Percentiles rank a stretch among this genome's conserved stretches.
Conservation (phyloP, 2,113 vertebrate genomes). For the Verasper variegatus region DNA sequence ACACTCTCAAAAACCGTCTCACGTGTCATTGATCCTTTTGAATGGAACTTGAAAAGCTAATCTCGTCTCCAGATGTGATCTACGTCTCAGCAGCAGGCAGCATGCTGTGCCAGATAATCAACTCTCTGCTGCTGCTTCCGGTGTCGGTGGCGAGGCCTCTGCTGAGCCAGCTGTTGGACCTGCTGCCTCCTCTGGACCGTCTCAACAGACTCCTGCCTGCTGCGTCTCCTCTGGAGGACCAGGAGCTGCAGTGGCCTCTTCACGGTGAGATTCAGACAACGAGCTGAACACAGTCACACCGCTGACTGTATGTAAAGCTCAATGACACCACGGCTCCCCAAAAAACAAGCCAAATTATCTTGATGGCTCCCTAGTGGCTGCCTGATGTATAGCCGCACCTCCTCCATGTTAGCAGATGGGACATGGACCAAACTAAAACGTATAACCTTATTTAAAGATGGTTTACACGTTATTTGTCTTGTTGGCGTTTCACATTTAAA, state of each 20-base stretch:
- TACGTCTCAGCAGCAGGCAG: slow-evolving; percentile 97
- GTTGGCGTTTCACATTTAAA: too few species aligned
- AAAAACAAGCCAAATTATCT: too few species aligned
- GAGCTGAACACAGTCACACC: too few species aligned
- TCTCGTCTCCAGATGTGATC: slow-evolving; percentile 86
- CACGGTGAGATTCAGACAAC: slow-evolving; percentile 84
- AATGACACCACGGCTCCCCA: too few species aligned
- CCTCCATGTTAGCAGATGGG: too few species aligned
- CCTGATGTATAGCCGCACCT: too few species aligned
- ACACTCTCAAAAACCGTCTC: not conserved
- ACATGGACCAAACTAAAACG: too few species aligned
- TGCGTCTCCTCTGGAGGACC: slow-evolving; percentile 93
- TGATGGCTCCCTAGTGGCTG: too few species aligned
- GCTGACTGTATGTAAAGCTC: too few species aligned
- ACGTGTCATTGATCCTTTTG: not conserved
- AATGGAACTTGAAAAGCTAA: too few species aligned
- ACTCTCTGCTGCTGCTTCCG: slow-evolving; percentile 91
- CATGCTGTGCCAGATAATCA: slow-evolving; percentile 97
- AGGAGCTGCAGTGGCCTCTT: slow-evolving; percentile 98
- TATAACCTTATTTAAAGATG: too few species aligned
- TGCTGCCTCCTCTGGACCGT: slow-evolving; percentile 93
- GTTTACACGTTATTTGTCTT: too few species aligned
- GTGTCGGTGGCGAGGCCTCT: slow-evolving; percentile 94
- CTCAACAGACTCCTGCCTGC: slow-evolving; percentile 95
- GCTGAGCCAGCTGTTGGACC: slow-evolving; percentile 90